Evolutionary conservation across 2,113 vertebrate genomes (phyloP).

Genomic region (Narcine bancroftii): DNA sequence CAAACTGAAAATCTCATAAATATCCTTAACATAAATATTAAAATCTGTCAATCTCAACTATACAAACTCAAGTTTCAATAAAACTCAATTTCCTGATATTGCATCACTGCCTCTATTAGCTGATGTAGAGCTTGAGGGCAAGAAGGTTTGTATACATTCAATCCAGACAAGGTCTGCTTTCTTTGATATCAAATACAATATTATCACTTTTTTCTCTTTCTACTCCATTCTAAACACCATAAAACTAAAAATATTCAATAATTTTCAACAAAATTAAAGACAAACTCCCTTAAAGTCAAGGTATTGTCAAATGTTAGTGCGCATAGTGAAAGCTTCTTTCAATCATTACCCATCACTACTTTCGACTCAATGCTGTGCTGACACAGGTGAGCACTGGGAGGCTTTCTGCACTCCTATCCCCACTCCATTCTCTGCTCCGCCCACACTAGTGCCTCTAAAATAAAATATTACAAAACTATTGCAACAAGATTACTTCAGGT

Average conservation of each 20-base stretch:
- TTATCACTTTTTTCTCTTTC: not conserved
- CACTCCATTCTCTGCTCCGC: not conserved
- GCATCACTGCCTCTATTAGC: not conserved
- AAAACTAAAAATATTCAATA: not conserved
- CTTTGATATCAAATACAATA: not conserved
- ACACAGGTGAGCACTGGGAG: not conserved
- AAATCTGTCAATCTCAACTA: slow-evolving; percentile 13
- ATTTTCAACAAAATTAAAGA: slow-evolving; percentile 27
- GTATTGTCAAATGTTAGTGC: not conserved
- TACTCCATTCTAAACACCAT: not conserved
- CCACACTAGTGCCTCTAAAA: not conserved
- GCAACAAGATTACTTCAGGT: slow-evolving; percentile 26
- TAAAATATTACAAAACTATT: not conserved
- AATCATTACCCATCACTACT: not conserved
- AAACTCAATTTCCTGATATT: slow-evolving; percentile 8
- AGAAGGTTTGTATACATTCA: not conserved
- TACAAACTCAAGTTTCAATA: slow-evolving; percentile 16
- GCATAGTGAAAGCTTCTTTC: not conserved
- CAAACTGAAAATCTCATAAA: slow-evolving; percentile 30
- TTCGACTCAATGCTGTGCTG: not conserved
- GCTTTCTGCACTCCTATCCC: not conserved
- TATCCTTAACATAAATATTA: slow-evolving; percentile 35
- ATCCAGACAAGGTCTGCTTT: not conserved
- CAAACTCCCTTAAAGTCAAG: not conserved
- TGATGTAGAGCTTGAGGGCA: not conserved